phyloP scores from a whole-genome alignment of 1,140 invertebrate genomes.

The Tribolium madens region DNA sequence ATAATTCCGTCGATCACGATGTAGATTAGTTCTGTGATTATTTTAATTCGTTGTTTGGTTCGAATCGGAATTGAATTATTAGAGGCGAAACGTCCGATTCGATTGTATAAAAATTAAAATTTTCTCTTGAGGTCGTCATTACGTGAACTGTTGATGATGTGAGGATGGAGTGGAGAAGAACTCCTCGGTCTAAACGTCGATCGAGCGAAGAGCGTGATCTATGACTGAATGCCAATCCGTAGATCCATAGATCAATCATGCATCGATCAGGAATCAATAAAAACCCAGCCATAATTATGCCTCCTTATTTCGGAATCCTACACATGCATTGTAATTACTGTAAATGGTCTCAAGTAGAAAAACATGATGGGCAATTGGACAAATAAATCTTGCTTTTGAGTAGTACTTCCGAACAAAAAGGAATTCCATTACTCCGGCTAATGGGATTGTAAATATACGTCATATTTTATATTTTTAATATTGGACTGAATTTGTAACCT shows the following conservation, averaged over 20 bases:
- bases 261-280: constrained; percentile 62
- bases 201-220: constrained; percentile 57
- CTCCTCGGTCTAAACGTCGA: constrained; percentile 24
- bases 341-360: constrained; percentile 58
- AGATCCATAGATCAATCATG: constrained; percentile 60
- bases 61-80: constrained; percentile 36
- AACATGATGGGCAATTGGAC: constrained; percentile 55
- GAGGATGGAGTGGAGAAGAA: not conserved
- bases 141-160: constrained; percentile 38
- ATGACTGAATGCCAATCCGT: constrained; percentile 60
- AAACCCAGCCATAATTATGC: constrained; percentile 58
- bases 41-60: constrained; percentile 36
- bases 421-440: constrained; percentile 51
- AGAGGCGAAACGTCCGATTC: constrained; percentile 30
- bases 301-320: constrained; percentile 61
- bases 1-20: constrained; percentile 42
- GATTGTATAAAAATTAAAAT: constrained; percentile 20
- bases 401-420: constrained; percentile 48
- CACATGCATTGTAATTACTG: constrained; percentile 61
- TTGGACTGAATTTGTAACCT: constrained; percentile 39
- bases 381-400: constrained; percentile 57
- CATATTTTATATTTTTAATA: constrained; percentile 52
- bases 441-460: constrained; percentile 48
- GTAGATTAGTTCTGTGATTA: constrained; percentile 45
- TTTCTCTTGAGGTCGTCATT: constrained; percentile 24